These are phyloP conservation scores for Verasper variegatus DNA, from an alignment of 2,113 vertebrate species.

Conservation along the genomic window DNA sequence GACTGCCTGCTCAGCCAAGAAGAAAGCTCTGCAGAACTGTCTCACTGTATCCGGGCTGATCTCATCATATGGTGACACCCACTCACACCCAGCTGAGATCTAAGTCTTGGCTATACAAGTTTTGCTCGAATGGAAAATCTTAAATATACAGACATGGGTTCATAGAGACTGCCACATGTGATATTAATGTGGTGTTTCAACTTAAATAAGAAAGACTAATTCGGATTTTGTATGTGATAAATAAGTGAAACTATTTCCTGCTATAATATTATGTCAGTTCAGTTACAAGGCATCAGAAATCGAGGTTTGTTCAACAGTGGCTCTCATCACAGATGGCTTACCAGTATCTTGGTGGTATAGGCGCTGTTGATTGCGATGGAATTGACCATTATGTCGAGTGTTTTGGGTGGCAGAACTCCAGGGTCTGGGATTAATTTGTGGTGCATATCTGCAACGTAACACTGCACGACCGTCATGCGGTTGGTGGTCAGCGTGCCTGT, in stretches of 20 bases:
- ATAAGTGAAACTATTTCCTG: neutral
- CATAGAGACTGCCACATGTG: neutral
- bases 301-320: neutral
- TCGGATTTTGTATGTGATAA: neutral
- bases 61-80: slow-evolving; percentile 35
- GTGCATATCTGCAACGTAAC: slow-evolving; percentile 89
- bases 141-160: slow-evolving; percentile 2
- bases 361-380: slow-evolving; percentile 97
- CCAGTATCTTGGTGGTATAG: slow-evolving; percentile 97
- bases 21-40: slow-evolving; percentile 45
- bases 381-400: slow-evolving; percentile 89
- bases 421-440: slow-evolving; percentile 94
- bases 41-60: slow-evolving; percentile 37
- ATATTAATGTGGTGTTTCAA: neutral
- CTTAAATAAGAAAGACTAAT: neutral
- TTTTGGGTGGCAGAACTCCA: slow-evolving; percentile 85
- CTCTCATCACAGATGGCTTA: slow-evolving; percentile 72
- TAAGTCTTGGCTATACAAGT: slow-evolving; percentile 9
- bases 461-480: slow-evolving; percentile 95
- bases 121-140: slow-evolving; percentile 20
- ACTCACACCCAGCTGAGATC: neutral
- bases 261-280: neutral
- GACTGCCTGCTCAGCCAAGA: slow-evolving; percentile 45
- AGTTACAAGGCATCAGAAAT: neutral
- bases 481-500: slow-evolving; percentile 97